Evolutionary conservation across 1,140 invertebrate species (phyloP), one percentile per base, ranked within the genome.

Genomic region (Brachystomella parvula): DNA sequence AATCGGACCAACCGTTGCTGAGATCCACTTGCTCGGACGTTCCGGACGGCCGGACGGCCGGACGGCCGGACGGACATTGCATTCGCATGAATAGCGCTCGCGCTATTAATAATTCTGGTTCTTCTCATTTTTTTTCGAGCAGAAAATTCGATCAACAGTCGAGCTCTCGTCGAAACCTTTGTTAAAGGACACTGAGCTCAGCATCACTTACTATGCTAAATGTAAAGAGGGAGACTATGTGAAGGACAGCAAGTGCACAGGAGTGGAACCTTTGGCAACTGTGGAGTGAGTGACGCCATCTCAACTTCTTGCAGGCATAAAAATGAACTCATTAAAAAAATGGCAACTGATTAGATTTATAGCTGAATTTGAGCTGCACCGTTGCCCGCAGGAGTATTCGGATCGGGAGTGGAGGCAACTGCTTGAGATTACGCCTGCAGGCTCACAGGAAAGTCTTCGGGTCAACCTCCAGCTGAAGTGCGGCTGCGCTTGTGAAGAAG

Each of bases 391-490:
- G 63, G 26, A 76, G 80, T 64, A 75, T 24, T 53, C 74, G 28
- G 72, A 73, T 21, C 76, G 79, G 15, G 24, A 32, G 60, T 83
- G 79, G 76, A 76, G 74, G 2, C 77, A 80, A 67, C 73, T 71
- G 58, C 76, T 83, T 68, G 69, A 75, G 28, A 83, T 84, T 59
- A 80, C 79, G 74, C 81, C 82, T 17, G 78, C 83, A 9, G 82
- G 83, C 64, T 75, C 82, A 57, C 76, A 78, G n/a, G 81, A 83
- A 69, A 75, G 75, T 58, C 73, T 83, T 9, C 68, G 73, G 15
- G 72, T 83, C 35, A 77, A 81, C 33, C 64, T 83, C 35, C 77
- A 82, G 32, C 77, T 83, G 62, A 76, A 82, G 31, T 84, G 83
- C 74, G 77, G 81, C 57, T 84, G 83, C 74, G 79, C 78, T 28